These are phyloP conservation scores for Sturnira hondurensis DNA, from an alignment of 2,113 vertebrate species.

Conservation along the genomic window DNA sequence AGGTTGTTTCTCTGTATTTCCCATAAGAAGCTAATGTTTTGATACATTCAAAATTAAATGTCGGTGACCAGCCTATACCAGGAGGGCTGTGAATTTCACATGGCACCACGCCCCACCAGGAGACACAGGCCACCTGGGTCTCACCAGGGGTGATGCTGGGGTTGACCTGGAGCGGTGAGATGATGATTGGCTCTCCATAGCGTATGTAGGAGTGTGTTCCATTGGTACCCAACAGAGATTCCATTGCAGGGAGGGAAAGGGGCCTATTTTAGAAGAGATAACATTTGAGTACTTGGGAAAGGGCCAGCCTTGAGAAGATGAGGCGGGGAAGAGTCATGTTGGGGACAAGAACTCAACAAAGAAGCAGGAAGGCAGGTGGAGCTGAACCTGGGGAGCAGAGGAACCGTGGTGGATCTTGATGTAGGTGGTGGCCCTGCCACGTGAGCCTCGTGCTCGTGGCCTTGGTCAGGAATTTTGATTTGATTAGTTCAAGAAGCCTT, in stretches of 20 bases:
- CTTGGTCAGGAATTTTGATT: neutral
- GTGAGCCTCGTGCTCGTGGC: neutral
- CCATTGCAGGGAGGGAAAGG: neutral
- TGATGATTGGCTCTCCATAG: neutral
- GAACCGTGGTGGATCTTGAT: rapidly evolving
- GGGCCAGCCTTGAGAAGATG: neutral
- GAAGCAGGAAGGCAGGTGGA: neutral
- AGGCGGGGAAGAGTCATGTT: neutral
- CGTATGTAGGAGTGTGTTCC: neutral
- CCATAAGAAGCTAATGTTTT: neutral
- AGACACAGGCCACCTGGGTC: neutral
- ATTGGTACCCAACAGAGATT: neutral
- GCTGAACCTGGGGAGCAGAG: neutral
- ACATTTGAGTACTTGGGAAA: neutral
- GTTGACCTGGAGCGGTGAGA: neutral
- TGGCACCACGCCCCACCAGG: rapidly evolving
- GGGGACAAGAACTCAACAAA: neutral
- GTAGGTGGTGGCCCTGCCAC: neutral
- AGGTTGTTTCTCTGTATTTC: neutral
- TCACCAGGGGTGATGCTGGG: neutral
- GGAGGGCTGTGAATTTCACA: neutral
- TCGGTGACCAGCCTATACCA: neutral
- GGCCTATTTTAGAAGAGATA: neutral
- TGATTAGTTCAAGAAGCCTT: neutral
- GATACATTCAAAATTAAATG: neutral